Evolutionary conservation across 2,888 invertebrate genomes (phyloP).

Genomic region (Scaptodrosophila latifasciaeformis): DNA sequence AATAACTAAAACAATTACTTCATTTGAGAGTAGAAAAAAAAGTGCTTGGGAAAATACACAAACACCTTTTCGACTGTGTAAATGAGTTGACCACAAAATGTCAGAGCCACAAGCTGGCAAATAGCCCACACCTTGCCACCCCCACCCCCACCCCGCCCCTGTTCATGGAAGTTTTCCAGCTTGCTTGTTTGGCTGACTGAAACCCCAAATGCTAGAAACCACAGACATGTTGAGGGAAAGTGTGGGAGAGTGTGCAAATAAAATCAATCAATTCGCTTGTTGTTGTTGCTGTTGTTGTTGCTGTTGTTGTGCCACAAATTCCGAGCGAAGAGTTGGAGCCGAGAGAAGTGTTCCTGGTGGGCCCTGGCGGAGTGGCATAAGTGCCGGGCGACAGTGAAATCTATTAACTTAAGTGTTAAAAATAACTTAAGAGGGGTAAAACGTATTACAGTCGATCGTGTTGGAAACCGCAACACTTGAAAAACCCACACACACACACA

Average conservation of each 20-base stretch:
- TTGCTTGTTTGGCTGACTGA: no score
- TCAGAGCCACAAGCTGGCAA: conserved; percentile 31
- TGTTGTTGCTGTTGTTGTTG: no score
- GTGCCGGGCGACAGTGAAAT: conserved; percentile 61
- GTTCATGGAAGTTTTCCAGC: neutral
- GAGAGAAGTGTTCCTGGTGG: no score
- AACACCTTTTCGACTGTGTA: conserved; percentile 41
- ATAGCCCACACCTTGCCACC: conserved; percentile 2
- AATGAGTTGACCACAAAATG: conserved; percentile 63
- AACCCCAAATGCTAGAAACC: conserved; percentile 24
- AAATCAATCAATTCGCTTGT: conserved; percentile 65
- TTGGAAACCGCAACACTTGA: no score
- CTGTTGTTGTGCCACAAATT: no score
- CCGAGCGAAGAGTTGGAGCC: no score
- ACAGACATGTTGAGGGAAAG: conserved; percentile 36
- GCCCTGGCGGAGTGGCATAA: neutral
- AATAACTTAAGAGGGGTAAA: conserved; percentile 11
- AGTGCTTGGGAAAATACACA: no score
- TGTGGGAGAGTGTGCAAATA: conserved; percentile 49
- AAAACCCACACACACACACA: no score
- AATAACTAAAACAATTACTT: no score
- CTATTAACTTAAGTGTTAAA: conserved; percentile 62
- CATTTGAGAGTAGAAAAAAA: no score
- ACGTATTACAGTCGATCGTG: no score
- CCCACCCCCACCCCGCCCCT: neutral